Conservation (phyloP, 2,797 vertebrate species). For the Etheostoma perlongum region DNA sequence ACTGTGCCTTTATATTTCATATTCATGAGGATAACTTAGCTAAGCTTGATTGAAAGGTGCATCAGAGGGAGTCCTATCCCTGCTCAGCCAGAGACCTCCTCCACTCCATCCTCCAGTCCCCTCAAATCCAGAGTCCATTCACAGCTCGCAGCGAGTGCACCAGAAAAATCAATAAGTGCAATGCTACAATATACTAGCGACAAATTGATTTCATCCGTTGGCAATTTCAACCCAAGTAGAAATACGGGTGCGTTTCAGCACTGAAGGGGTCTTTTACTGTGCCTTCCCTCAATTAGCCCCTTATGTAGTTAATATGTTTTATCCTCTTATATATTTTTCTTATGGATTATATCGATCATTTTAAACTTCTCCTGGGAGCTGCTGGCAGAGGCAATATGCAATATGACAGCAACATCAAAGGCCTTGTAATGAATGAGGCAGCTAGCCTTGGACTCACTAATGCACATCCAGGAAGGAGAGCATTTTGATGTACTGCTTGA, state of each 20-base stretch:
- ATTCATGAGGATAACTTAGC: constrained; percentile 83
- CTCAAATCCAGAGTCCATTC: constrained; percentile 75
- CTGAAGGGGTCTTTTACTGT: constrained; percentile 60
- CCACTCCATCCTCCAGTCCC: constrained; percentile 61
- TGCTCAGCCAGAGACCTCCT: constrained; percentile 70
- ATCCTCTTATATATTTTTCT: constrained; percentile 76
- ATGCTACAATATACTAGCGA: constrained; percentile 84
- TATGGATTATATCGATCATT: constrained; percentile 79
- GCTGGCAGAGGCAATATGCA: constrained; percentile 39
- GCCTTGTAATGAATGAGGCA: constrained; percentile 58
- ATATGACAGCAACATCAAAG: constrained; percentile 75
- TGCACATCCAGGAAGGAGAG: constrained; percentile 30
- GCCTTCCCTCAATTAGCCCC: constrained; percentile 69
- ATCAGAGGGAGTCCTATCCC: constrained; percentile 81
- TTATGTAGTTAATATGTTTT: constrained; percentile 77
- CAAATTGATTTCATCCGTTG: constrained; percentile 85
- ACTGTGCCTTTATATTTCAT: constrained; percentile 74
- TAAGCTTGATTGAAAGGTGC: constrained; percentile 86
- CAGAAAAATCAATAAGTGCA: constrained; percentile 84
- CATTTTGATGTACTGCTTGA: constrained; percentile 50
- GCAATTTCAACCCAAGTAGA: constrained; percentile 75
- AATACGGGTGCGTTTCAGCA: constrained; percentile 64
- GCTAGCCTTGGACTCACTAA: constrained; percentile 18
- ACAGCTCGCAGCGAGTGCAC: constrained; percentile 62
- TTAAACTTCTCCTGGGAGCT: constrained; percentile 65